Percentiles rank a stretch among this genome's conserved stretches.
Conservation (phyloP, 1,140 invertebrate genomes). For the Aphelinus certus region DNA sequence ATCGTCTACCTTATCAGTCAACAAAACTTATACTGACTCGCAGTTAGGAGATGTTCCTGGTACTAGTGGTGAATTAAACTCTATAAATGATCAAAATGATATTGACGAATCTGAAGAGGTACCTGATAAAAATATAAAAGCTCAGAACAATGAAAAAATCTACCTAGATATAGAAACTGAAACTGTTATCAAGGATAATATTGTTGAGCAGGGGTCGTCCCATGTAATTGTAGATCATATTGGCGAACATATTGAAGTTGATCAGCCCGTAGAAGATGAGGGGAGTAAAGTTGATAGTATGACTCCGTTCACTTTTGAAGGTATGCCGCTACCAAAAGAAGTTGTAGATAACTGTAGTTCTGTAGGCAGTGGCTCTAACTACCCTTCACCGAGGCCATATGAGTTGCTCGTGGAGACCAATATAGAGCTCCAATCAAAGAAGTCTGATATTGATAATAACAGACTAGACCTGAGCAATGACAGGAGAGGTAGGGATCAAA, state of each 20-base stretch:
- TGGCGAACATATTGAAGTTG: conserved; percentile 20
- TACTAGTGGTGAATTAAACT: not conserved
- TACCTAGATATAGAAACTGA: not conserved
- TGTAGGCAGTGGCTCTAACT: conserved; percentile 19
- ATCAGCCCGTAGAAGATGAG: conserved; percentile 8
- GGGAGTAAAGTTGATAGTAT: conserved; percentile 20
- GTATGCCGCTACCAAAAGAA: conserved; percentile 30
- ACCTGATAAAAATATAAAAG: not conserved
- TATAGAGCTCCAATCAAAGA: conserved; percentile 17
- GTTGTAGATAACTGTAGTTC: conserved; percentile 33
- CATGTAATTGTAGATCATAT: conserved; percentile 34
- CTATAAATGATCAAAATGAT: too few species aligned
- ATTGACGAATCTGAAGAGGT: not conserved
- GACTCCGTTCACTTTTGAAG: conserved; percentile 35
- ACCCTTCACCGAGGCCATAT: not conserved
- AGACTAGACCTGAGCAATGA: not conserved
- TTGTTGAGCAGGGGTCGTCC: conserved; percentile 10
- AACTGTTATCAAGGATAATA: not conserved
- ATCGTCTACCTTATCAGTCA: not conserved
- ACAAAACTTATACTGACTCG: not conserved
- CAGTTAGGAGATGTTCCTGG: conserved; percentile 3
- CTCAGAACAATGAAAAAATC: not conserved
- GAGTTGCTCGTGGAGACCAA: not conserved
- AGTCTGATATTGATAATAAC: conserved; percentile 1
- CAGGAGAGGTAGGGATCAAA: not conserved